Percentiles rank a stretch among this genome's conserved stretches.
phyloP scores from a whole-genome alignment of 2,888 invertebrate species.

The Polyommatus iphigenia region DNA sequence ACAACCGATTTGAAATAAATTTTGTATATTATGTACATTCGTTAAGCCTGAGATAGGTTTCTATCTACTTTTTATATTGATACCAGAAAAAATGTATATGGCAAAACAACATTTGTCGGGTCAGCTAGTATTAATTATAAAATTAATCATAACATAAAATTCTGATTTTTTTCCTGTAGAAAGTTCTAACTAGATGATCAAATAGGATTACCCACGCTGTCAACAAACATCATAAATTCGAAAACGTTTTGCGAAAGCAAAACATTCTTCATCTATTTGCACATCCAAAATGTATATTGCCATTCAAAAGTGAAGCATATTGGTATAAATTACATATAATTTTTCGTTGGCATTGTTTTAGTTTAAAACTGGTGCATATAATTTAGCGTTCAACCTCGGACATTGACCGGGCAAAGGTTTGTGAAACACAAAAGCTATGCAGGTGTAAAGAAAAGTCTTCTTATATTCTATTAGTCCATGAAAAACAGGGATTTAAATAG shows the following conservation, averaged over 20 bases:
- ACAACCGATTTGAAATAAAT: too few relatives aligned
- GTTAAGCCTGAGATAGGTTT: too few relatives aligned
- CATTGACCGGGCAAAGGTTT: conserved; percentile 54
- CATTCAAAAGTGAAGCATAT: neutral
- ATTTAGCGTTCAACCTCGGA: conserved; percentile 55
- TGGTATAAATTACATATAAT: neutral
- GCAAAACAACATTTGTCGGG: too few relatives aligned
- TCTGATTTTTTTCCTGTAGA: neutral
- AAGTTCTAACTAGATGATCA: conserved; percentile 4
- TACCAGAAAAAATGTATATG: too few relatives aligned
- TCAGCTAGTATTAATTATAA: too few relatives aligned
- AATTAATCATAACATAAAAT: too few relatives aligned
- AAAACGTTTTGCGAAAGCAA: conserved; percentile 44
- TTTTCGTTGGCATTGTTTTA: conserved; percentile 42
- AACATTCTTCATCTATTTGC: conserved; percentile 47
- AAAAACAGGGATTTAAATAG: too few relatives aligned
- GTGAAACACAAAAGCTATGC: conserved; percentile 31
- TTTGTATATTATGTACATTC: too few relatives aligned
- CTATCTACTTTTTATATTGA: too few relatives aligned
- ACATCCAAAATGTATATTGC: conserved; percentile 46
- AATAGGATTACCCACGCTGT: neutral
- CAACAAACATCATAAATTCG: conserved; percentile 43
- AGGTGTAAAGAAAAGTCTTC: neutral
- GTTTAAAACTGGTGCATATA: conserved; percentile 70
- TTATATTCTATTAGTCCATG: too few relatives aligned